phyloP scores from a whole-genome alignment of 2,113 vertebrate species.

The Chlorodrepanis virens region DNA sequence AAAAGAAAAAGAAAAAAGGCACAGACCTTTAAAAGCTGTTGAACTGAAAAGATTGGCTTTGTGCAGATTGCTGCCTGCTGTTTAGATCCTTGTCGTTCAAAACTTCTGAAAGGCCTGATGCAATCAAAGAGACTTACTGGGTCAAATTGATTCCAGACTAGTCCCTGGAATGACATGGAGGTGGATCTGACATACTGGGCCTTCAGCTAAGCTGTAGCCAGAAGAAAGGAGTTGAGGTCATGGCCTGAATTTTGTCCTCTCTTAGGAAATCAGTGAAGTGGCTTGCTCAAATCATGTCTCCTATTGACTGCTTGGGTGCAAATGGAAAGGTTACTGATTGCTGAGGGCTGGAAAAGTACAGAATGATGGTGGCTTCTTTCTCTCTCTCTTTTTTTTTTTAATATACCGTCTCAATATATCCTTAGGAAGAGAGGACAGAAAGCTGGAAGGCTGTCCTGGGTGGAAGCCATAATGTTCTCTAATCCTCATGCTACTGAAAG shows the following conservation, averaged over 20 bases:
- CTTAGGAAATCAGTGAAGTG: neutral
- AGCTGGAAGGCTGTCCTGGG: neutral
- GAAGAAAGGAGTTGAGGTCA: neutral
- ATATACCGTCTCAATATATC: neutral
- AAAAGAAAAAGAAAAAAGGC: neutral
- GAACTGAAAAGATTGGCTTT: slow-evolving; percentile 3
- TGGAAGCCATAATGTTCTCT: neutral
- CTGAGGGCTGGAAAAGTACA: neutral
- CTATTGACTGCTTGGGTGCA: neutral
- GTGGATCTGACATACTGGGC: slow-evolving; percentile 22
- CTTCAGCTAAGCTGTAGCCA: neutral
- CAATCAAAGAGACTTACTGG: slow-evolving; percentile 37
- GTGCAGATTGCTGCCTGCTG: slow-evolving; percentile 52
- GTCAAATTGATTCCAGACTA: slow-evolving; percentile 50
- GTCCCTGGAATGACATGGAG: neutral
- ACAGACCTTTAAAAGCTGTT: slow-evolving; percentile 14
- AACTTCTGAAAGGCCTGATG: slow-evolving; percentile 46
- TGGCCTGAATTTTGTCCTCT: neutral
- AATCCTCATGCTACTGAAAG: neutral
- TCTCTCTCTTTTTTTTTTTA: neutral
- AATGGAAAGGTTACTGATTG: neutral
- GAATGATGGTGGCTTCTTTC: neutral
- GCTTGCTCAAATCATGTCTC: neutral
- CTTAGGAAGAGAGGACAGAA: neutral
- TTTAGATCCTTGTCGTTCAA: slow-evolving; percentile 31